phyloP scores from a whole-genome alignment of 1,140 invertebrate genomes.

The Telenomus remus region DNA sequence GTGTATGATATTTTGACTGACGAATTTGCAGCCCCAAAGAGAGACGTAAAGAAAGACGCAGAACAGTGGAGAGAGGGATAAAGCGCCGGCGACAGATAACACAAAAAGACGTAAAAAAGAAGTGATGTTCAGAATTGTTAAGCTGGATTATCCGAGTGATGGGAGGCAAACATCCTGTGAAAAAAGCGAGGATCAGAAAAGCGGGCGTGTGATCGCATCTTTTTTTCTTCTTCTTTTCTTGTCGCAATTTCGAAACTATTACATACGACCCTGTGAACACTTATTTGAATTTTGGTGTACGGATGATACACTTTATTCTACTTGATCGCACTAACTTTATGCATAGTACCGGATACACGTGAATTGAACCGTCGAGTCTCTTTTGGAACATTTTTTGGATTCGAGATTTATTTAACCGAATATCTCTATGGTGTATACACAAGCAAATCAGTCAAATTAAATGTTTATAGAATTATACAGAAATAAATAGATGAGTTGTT shows the following conservation, averaged over 20 bases:
- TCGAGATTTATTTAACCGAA: too few relatives aligned
- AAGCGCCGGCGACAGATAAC: slow-evolving; percentile 37
- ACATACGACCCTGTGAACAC: slow-evolving; percentile 18
- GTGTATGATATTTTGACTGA: slow-evolving; percentile 60
- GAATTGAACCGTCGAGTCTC: slow-evolving; percentile 21
- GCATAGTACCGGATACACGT: neutral
- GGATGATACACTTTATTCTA: slow-evolving; percentile 24
- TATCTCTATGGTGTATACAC: too few relatives aligned
- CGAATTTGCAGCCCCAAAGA: slow-evolving; percentile 56
- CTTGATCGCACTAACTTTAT: slow-evolving; percentile 25
- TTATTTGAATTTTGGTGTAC: slow-evolving; percentile 20
- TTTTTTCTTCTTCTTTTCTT: slow-evolving; percentile 21
- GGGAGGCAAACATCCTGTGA: slow-evolving; percentile 69
- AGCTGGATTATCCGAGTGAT: slow-evolving; percentile 73
- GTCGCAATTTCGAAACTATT: slow-evolving; percentile 36
- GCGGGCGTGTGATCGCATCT: slow-evolving; percentile 36
- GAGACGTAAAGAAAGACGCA: slow-evolving; percentile 39
- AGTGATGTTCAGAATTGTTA: slow-evolving; percentile 65
- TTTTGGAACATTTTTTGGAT: too few relatives aligned
- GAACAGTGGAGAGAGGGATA: slow-evolving; percentile 20
- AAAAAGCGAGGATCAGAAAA: slow-evolving; percentile 40
- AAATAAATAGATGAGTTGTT: too few relatives aligned
- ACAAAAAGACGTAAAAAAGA: slow-evolving; percentile 41
- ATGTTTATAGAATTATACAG: too few relatives aligned
- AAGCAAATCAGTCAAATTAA: too few relatives aligned